Conservation (phyloP, 2,113 vertebrate genomes). For the Cercocebus atys region DNA sequence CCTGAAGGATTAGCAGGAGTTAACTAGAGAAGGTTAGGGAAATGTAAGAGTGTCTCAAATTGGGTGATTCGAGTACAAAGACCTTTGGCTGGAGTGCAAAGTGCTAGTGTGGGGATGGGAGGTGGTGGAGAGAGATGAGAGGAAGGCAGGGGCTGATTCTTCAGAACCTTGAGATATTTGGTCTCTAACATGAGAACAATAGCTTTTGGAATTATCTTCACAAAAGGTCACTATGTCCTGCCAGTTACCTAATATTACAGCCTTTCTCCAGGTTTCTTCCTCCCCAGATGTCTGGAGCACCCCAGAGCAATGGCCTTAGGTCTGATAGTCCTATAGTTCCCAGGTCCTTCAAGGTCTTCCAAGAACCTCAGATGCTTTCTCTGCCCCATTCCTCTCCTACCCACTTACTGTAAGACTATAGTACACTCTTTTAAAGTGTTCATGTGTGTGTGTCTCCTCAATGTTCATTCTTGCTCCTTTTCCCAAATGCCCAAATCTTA, state of each 20-base stretch:
- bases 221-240: neutral
- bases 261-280: neutral
- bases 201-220: neutral
- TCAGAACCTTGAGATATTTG: neutral
- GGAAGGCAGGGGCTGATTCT: neutral
- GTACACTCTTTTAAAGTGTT: neutral
- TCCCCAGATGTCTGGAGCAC: neutral
- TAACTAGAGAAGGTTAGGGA: neutral
- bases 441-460: neutral
- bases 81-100: neutral
- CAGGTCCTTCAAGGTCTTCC: neutral
- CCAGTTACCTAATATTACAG: neutral
- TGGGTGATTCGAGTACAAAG: neutral
- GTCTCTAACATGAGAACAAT: neutral
- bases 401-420: neutral
- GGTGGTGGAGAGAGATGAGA: neutral
- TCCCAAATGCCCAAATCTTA: slow-evolving; percentile 3
- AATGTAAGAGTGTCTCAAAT: neutral
- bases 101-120: neutral
- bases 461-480: neutral
- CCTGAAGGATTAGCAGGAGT: neutral
- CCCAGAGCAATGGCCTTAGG: neutral
- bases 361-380: neutral
- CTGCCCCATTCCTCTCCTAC: neutral
- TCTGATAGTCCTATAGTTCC: neutral